Base-by-base conservation (phyloP, 2,113 vertebrate species). In the Agapornis roseicollis region DNA sequence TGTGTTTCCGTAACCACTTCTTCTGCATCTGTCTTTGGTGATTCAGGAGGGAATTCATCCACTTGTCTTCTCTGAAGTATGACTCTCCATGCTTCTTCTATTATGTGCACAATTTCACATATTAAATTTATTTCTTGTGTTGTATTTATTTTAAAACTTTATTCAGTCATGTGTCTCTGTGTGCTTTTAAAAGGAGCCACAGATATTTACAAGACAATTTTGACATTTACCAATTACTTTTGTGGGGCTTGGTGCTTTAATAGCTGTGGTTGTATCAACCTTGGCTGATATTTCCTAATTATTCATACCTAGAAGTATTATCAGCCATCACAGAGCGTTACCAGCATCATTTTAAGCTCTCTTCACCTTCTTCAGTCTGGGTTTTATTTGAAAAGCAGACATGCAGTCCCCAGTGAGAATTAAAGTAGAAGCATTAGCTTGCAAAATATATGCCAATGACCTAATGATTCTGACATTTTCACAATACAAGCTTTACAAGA, bases 391-490 rank as follows among this genome's bases (percentile, higher is more conserved):
- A 93, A 97, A 98, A 97, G 97, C 96, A 97, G 97, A 97, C 97
- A 96, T 84, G 80, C 96, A 83, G 95, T 97, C 97, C 97, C 97
- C 97, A 95, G 93, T 91, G 97, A 98, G 98, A 98, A 98, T 98
- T 97, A 98, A 98, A 97, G 96, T 97, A 98, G 97, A 98, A 98
- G 97, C 97, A 98, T 98, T 97, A 98, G 98, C 98, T 98, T 98
- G 98, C 98, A 98, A 97, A 98, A 98, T 97, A 97, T 97, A 98
- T 97, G 96, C 97, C 97, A 97, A 95, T 98, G 98, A 98, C 96
- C 98, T 98, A 99, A 98, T 98, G 97, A 98, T 98, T 98, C 95
- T 98, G 98, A 98, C 98, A 98, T 97, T 97, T 97, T 92, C 97
- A 98, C 98, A 98, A 98, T 97, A 91, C 97, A 83, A 88, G 97